Evolutionary conservation across 2,888 invertebrate species (phyloP).

Genomic region (Phaedon cochleariae): DNA sequence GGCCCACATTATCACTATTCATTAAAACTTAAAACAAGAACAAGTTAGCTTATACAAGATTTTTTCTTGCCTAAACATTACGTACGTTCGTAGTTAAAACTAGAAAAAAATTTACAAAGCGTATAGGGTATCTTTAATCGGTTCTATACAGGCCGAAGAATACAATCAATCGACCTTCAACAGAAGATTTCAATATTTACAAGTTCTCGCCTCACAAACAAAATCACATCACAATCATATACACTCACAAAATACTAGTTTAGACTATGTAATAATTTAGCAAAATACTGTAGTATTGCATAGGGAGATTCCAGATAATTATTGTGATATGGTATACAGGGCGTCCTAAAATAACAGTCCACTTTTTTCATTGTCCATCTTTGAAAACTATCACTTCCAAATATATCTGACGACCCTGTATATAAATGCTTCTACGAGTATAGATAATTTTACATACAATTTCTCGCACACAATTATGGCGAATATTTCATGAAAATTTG

Average conservation of each 20-base stretch:
- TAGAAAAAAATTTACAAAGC: slow-evolving; percentile 49
- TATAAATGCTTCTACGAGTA: slow-evolving; percentile 49
- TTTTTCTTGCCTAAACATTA: slow-evolving; percentile 37
- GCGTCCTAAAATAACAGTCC: slow-evolving; percentile 16
- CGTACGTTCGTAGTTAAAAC: slow-evolving; percentile 33
- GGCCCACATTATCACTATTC: slow-evolving; percentile 47
- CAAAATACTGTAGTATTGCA: slow-evolving; percentile 59
- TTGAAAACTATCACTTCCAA: not conserved
- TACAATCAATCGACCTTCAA: slow-evolving; percentile 4
- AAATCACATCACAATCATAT: slow-evolving; percentile 57
- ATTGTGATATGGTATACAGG: slow-evolving; percentile 22
- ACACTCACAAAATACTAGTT: slow-evolving; percentile 51
- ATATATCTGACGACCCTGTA: slow-evolving; percentile 20
- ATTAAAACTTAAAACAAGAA: slow-evolving; percentile 39
- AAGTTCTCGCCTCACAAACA: slow-evolving; percentile 33
- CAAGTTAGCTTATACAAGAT: slow-evolving; percentile 41
- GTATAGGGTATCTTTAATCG: slow-evolving; percentile 36
- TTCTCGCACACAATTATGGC: slow-evolving; percentile 4
- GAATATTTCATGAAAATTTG: not conserved
- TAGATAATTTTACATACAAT: slow-evolving; percentile 23
- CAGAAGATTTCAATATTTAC: slow-evolving; percentile 37
- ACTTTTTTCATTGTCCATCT: not conserved
- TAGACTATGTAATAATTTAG: slow-evolving; percentile 52
- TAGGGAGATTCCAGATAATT: slow-evolving; percentile 50
- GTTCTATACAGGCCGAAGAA: not conserved